Conservation (phyloP, 2,888 invertebrate genomes). For the Euspilapteryx auroguttella region DNA sequence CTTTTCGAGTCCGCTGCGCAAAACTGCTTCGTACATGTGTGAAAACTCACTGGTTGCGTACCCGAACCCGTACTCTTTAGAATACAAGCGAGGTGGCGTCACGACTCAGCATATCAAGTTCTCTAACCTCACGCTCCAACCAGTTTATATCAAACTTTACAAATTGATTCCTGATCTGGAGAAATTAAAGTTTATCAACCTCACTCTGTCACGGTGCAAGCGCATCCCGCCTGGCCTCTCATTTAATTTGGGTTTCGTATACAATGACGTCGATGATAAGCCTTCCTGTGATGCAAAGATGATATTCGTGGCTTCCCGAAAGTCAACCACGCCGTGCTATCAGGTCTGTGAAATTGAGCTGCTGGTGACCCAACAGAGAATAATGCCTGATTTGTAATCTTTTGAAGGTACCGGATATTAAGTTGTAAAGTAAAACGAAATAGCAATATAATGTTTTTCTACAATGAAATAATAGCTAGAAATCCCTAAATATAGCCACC, state of each 20-base stretch:
- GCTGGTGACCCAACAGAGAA: too few relatives aligned
- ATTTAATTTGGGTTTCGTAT: conserved; percentile 32
- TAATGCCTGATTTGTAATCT: too few relatives aligned
- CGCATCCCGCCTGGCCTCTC: conserved; percentile 42
- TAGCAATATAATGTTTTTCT: too few relatives aligned
- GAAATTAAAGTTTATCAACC: conserved; percentile 35
- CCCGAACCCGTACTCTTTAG: conserved; percentile 28
- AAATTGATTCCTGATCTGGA: conserved; percentile 38
- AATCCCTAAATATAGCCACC: too few relatives aligned
- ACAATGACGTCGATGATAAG: conserved; percentile 36
- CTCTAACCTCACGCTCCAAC: conserved; percentile 32
- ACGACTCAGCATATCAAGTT: conserved; percentile 34
- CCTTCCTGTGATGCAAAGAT: conserved; percentile 26
- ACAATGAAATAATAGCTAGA: too few relatives aligned
- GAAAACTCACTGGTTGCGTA: conserved; percentile 33
- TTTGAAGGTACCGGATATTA: too few relatives aligned
- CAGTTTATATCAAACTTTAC: conserved; percentile 37
- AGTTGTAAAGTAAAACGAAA: too few relatives aligned
- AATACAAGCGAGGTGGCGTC: conserved; percentile 29
- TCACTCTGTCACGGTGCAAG: conserved; percentile 28
- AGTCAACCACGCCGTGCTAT: conserved; percentile 40
- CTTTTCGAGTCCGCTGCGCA: conserved; percentile 37
- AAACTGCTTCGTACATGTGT: conserved; percentile 40
- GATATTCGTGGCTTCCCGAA: conserved; percentile 40
- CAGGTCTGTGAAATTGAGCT: conserved; percentile 48